These are phyloP conservation scores for Trachelus stipa DNA, from an alignment of 2,888 invertebrate genomes.

Conservation along the genomic window DNA sequence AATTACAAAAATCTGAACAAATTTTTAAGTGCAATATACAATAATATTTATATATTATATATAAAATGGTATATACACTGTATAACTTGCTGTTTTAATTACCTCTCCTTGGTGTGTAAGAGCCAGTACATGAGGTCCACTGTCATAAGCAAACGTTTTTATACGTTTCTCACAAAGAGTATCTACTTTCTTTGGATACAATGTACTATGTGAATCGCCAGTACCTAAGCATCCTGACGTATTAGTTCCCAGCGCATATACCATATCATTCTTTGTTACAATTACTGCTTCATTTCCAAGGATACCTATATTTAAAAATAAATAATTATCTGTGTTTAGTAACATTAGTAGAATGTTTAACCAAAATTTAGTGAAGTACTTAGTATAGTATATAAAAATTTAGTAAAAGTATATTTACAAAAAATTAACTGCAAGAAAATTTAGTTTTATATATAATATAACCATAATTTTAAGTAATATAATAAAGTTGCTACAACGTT, in stretches of 20 bases:
- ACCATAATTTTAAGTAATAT: too few relatives aligned
- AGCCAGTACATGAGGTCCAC: constrained; percentile 73
- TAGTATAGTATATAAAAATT: neutral
- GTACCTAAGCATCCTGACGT: constrained; percentile 71
- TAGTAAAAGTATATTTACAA: neutral
- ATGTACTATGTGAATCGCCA: constrained; percentile 68
- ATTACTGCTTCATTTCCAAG: constrained; percentile 72
- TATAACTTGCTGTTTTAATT: constrained; percentile 3
- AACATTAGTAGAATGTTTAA: neutral
- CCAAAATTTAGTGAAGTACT: neutral
- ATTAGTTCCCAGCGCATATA: constrained; percentile 72
- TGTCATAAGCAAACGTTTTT: constrained; percentile 70
- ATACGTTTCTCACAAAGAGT: constrained; percentile 69
- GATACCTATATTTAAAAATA: constrained; percentile 56
- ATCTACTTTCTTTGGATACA: constrained; percentile 69
- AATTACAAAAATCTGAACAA: neutral
- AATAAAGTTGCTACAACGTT: too few relatives aligned
- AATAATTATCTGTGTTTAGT: neutral
- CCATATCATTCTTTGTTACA: constrained; percentile 71
- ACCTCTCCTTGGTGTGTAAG: constrained; percentile 69
- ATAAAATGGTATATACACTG: neutral
- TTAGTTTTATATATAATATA: too few relatives aligned
- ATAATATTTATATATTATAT: neutral
- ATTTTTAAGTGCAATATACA: neutral
- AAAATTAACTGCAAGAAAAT: neutral